Evolutionary conservation across 2,797 vertebrate species (phyloP).

Genomic region (Euphonia xanthogaster): DNA sequence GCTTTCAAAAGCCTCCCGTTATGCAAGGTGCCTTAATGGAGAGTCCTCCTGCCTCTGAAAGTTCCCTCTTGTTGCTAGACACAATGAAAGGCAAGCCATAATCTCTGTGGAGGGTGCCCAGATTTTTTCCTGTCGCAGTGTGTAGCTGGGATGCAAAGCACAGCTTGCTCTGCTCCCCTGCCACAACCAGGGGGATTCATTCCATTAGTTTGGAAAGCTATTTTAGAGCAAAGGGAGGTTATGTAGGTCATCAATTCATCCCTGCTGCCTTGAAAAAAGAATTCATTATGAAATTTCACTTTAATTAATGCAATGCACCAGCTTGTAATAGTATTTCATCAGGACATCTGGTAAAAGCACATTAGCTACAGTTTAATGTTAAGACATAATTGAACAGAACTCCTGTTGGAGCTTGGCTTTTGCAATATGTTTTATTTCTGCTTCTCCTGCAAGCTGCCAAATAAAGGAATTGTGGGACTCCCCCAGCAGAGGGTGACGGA

Average conservation of each 20-base stretch:
- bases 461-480: background rate
- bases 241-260: conserved; percentile 36
- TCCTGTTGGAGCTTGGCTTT: conserved; percentile 25
- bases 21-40: background rate
- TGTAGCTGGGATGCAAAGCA: background rate
- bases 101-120: background rate
- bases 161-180: background rate
- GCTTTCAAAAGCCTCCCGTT: background rate
- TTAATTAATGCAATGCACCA: conserved; percentile 36
- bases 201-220: conserved; percentile 21
- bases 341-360: conserved; percentile 51
- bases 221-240: background rate
- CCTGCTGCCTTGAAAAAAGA: conserved; percentile 33
- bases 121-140: background rate
- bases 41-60: background rate
- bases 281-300: conserved; percentile 54
- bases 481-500: background rate
- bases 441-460: background rate
- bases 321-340: conserved; percentile 47
- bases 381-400: conserved; percentile 20
- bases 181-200: background rate
- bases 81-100: background rate
- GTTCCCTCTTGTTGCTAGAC: background rate
- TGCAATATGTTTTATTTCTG: background rate
- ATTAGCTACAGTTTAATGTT: conserved; percentile 28